A percentile compares a stretch with the other conserved stretches of the same genome.
These are phyloP conservation scores for Torymus texanus DNA, from an alignment of 2,888 invertebrate species.

Conservation along the genomic window DNA sequence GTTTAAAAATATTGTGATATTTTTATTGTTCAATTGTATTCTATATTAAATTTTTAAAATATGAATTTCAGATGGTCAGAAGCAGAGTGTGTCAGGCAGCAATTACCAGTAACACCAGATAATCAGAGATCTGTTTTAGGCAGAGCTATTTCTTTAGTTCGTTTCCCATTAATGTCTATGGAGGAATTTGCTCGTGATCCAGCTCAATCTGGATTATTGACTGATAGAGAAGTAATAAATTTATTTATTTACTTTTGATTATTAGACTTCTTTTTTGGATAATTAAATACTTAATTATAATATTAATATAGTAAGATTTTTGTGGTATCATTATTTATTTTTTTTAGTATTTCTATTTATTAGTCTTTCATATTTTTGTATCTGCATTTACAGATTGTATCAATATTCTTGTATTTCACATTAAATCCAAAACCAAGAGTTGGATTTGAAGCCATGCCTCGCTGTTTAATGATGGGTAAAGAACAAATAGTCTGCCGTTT, in stretches of 20 bases:
- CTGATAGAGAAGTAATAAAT: slow-evolving; percentile 79
- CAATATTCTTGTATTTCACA: slow-evolving; percentile 83
- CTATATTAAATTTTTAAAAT: slow-evolving; percentile 23
- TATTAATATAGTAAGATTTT: too few relatives aligned
- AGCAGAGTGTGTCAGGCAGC: slow-evolving; percentile 83
- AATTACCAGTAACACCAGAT: slow-evolving; percentile 80
- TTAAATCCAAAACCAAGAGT: slow-evolving; percentile 87
- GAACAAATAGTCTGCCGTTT: slow-evolving; percentile 86
- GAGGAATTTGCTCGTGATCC: slow-evolving; percentile 89
- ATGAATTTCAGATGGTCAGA: slow-evolving; percentile 80
- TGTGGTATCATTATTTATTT: too few relatives aligned
- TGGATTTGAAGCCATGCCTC: slow-evolving; percentile 82
- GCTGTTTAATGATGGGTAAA: slow-evolving; percentile 87
- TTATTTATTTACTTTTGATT: too few relatives aligned
- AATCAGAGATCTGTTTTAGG: slow-evolving; percentile 84
- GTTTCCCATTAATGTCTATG: slow-evolving; percentile 90
- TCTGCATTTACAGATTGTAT: slow-evolving; percentile 77
- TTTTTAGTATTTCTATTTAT: not conserved
- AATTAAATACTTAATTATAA: too few relatives aligned
- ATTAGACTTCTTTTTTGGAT: too few relatives aligned
- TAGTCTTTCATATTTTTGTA: slow-evolving; percentile 7
- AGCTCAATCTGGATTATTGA: slow-evolving; percentile 85
- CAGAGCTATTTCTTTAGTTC: slow-evolving; percentile 82
- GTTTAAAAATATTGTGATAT: not conserved
- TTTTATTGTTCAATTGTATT: too few relatives aligned